Evolutionary conservation across 2,113 vertebrate species (phyloP), one percentile per base, ranked within the genome.

Genomic region (Shinisaurus crocodilurus): DNA sequence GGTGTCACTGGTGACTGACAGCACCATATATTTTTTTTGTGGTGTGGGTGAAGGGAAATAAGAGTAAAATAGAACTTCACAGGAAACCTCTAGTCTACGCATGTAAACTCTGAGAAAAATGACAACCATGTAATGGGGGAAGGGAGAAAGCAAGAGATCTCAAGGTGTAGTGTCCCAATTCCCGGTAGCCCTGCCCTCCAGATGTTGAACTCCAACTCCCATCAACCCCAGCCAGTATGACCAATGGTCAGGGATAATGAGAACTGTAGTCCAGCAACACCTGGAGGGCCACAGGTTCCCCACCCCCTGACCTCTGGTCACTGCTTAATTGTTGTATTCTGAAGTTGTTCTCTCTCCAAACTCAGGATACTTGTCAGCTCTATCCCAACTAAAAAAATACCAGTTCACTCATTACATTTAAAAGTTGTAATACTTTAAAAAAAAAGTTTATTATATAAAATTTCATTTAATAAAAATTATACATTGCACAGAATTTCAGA

Each of bases 371-470:
- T 34, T 90, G 57, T 34, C n/a, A 54, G 27, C 20, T n/a, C 10
- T 37, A 3, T 81, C 48, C n/a, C 45, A 63, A 63, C 67, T 32
- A 40, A 90, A 80, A 86, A 70, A 85, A 85, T 67, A 3, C 13
- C 5, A 48, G 50, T 69, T 34, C 6, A 75, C 15, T 87, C 67
- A 63, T 88, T 27, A 15, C 45, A 20, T 3, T 75, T 76, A 54
- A 82, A 67, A 43, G 34, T 8, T 74, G 2, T 65, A n/a, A 10
- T 25, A 7, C 8, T 82, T 88, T 48, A n/a, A 13, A 18, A 45
- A 18, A 45, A 65, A 89, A 82, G 29, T 82, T 86, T 82, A 89
- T 82, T 82, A 27, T 86, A 91, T 67, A 89, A 89, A 89, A 86
- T 75, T 54, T 37, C 12, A 83, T 54, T 74, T 89, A 43, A 43